Conservation (phyloP, 2,113 vertebrate genomes). For the Podarcis cretensis region DNA sequence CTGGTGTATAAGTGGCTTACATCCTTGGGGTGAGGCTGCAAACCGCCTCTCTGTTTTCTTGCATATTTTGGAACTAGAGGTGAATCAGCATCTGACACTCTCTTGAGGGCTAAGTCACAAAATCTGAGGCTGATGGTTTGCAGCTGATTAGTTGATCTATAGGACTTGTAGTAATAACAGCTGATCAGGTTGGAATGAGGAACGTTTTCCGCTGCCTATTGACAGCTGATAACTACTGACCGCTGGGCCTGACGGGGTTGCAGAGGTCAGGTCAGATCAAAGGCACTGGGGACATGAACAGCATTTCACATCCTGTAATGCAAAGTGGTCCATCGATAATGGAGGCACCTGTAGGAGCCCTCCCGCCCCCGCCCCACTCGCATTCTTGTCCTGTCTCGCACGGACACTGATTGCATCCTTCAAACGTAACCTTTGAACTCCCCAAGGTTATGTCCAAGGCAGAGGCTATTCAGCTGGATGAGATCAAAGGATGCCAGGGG, state of each 20-base stretch:
- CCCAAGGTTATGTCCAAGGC: not conserved
- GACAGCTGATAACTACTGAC: conserved; percentile 45
- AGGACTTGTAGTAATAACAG: not conserved
- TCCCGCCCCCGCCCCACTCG: not conserved
- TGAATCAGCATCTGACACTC: not conserved
- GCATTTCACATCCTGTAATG: not conserved
- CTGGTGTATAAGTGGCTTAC: too few relatives aligned
- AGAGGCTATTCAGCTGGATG: conserved; percentile 31
- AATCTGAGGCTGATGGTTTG: conserved; percentile 17
- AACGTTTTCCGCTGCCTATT: conserved; percentile 29
- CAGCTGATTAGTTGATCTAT: conserved; percentile 37
- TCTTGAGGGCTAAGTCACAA: not conserved
- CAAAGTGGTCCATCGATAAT: not conserved
- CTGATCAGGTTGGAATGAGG: not conserved
- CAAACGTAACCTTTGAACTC: conserved; percentile 57
- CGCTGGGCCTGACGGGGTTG: conserved; percentile 36
- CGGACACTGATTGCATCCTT: conserved; percentile 29
- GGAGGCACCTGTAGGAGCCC: conserved; percentile 50
- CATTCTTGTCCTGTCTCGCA: conserved; percentile 18
- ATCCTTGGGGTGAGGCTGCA: too few relatives aligned
- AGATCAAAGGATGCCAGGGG: conserved; percentile 52
- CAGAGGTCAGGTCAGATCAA: conserved; percentile 59
- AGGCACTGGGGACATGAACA: not conserved
- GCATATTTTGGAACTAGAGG: not conserved
- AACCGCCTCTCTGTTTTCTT: not conserved